Evolutionary conservation across 2,888 invertebrate genomes (phyloP).

Genomic region (Lithophane ornitopus): DNA sequence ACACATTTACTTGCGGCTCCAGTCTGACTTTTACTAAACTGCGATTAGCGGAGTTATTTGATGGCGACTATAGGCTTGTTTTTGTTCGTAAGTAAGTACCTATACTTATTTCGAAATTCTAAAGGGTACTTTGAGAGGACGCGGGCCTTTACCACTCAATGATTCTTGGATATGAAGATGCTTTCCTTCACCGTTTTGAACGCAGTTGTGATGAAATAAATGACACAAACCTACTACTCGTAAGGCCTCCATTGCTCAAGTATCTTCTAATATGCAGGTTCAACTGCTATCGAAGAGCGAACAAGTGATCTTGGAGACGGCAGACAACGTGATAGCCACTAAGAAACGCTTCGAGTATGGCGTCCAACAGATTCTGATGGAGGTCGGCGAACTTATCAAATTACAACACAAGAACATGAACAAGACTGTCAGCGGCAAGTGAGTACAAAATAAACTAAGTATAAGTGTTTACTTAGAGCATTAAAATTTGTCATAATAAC

Average conservation of each 20-base stretch:
- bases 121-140: background rate
- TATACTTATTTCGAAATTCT: background rate
- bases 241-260: background rate
- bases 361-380: conserved; percentile 94
- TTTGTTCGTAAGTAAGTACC: too few species aligned
- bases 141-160: background rate
- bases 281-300: conserved; percentile 93
- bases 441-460: conserved; percentile 25
- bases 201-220: background rate
- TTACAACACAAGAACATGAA: conserved; percentile 92
- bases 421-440: conserved; percentile 92
- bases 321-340: conserved; percentile 95
- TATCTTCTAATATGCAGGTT: conserved; percentile 75
- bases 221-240: background rate
- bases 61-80: background rate
- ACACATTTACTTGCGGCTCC: background rate
- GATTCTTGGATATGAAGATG: background rate
- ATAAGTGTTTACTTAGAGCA: too few species aligned
- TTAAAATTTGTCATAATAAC: too few species aligned
- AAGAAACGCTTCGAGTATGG: conserved; percentile 96
- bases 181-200: background rate
- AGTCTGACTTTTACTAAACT: background rate
- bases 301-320: conserved; percentile 94
- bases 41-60: background rate
- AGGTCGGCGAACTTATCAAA: conserved; percentile 92